Conservation (phyloP, 2,888 invertebrate genomes). For the Sylvicola fuscatus region DNA sequence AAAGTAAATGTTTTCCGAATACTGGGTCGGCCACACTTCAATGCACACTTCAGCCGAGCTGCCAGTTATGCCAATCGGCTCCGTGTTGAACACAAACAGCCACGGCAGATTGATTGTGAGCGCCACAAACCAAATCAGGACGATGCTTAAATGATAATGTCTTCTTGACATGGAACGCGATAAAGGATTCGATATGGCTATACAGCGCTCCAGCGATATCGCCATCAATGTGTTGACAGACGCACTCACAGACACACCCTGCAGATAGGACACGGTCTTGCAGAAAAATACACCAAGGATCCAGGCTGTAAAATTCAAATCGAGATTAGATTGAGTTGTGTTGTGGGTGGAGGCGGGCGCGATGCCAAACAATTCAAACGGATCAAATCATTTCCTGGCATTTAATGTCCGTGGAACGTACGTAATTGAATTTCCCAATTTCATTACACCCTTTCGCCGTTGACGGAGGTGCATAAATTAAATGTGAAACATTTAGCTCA, state of each 20-base stretch:
- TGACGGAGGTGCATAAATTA: too few species aligned
- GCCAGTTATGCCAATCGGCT: conserved; percentile 17
- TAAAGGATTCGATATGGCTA: conserved; percentile 28
- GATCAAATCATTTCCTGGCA: too few species aligned
- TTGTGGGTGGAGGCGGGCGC: too few species aligned
- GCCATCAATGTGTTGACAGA: conserved; percentile 34
- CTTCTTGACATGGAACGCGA: conserved; percentile 22
- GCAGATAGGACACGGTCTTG: conserved; percentile 32
- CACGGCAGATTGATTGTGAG: conserved; percentile 27
- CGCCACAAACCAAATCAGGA: conserved; percentile 27
- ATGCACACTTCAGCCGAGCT: conserved; percentile 22
- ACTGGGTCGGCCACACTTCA: conserved; percentile 26
- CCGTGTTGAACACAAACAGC: conserved; percentile 27
- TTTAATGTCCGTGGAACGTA: too few species aligned
- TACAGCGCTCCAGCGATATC: conserved; percentile 31
- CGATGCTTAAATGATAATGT: conserved; percentile 20
- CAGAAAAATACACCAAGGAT: conserved; percentile 31
- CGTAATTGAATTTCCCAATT: too few species aligned
- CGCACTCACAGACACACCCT: conserved; percentile 34
- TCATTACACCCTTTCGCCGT: too few species aligned
- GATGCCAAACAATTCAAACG: too few species aligned
- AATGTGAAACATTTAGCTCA: too few species aligned
- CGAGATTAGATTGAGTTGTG: neutral
- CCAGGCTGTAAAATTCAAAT: conserved; percentile 26
- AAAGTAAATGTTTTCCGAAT: conserved; percentile 28